Evolutionary conservation across 2,888 invertebrate genomes (phyloP), one percentile per base, ranked within the genome.

Genomic region (Shargacucullia verbasci): DNA sequence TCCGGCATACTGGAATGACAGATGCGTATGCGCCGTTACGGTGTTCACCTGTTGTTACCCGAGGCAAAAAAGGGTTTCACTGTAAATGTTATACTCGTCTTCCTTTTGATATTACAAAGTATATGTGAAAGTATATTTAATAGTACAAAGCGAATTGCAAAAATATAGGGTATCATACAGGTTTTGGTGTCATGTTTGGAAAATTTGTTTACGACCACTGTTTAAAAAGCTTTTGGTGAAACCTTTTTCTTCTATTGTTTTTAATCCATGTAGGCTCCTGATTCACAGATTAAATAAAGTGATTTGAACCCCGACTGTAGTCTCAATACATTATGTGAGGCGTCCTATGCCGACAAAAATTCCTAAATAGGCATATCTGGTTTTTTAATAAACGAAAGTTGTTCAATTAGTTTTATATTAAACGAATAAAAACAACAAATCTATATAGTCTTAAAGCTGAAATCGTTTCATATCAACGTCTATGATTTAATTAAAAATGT

Each of bases 401-500:
- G n/a, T n/a, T n/a, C n/a, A n/a, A n/a, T n/a, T n/a, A n/a, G n/a
- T n/a, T n/a, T n/a, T n/a, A n/a, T n/a, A n/a, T n/a, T n/a, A n/a
- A n/a, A n/a, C n/a, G n/a, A n/a, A n/a, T n/a, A n/a, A n/a, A n/a
- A n/a, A n/a, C n/a, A n/a, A n/a, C n/a, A n/a, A n/a, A n/a, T n/a
- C n/a, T n/a, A n/a, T n/a, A n/a, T n/a, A n/a, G n/a, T n/a, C n/a
- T n/a, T n/a, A n/a, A n/a, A 20, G 20, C 4, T 43, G 25, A 41
- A 62, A 68, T 31, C 34, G 12, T 45, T 59, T 41, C 12, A 55
- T 45, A 59, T 55, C 44, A 68, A 59, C 38, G 57, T 67, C 59
- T 59, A 53, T 52, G 57, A 66, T 62, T 71, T 74, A 55, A 74
- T 71, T 72, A 59, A 66, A 68, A 71, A 56, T 53, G 48, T 66